Evolutionary conservation across 2,888 invertebrate species (phyloP), one percentile per base, ranked within the genome.

Genomic region (Pseudanteris insignis): DNA sequence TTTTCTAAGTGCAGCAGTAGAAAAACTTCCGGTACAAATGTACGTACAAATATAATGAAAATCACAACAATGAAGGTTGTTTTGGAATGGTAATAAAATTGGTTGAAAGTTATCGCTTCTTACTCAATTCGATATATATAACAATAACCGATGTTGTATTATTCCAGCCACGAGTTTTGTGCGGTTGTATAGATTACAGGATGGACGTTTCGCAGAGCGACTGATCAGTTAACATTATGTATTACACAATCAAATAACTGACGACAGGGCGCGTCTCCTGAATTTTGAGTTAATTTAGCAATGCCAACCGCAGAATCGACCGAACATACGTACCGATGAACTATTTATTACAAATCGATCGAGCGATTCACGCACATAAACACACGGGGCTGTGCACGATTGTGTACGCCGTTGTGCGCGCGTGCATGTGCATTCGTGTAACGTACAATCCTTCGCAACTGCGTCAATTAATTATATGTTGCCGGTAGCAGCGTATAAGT

Each of bases 261-360:
- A 44, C 33, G 47, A 33, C 36, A 36, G 43, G 43, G 24, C 29
- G 44, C 40, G 40, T 57, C 54, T 48, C 37, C 48, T 33, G 51
- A 63, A 67, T 66, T 68, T 66, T 64, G 60, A 66, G 68, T 76
- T 73, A 74, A 73, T 75, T 71, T 70, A 69, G 64, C 66, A 63
- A 66, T 63, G 55, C 54, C 41, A 59, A 66, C 68, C 69, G 55
- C 73, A 67, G 68, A 62, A 72, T 69, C 66, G 68, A 70, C 66
- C 67, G 57, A 67, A 58, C 63, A 63, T 47, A 64, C 64, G 60
- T 55, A 53, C 34, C 48, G 64, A 57, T 66, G 70, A 67, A 63
- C 65, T 69, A 72, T 76, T 76, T 74, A 75, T 75, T 69, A 72
- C 67, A 59, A 72, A 76, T 74, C 74, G 75, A 76, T 74, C 66